Conservation (phyloP, 2,797 vertebrate species). For the Pagetopsis macropterus region DNA sequence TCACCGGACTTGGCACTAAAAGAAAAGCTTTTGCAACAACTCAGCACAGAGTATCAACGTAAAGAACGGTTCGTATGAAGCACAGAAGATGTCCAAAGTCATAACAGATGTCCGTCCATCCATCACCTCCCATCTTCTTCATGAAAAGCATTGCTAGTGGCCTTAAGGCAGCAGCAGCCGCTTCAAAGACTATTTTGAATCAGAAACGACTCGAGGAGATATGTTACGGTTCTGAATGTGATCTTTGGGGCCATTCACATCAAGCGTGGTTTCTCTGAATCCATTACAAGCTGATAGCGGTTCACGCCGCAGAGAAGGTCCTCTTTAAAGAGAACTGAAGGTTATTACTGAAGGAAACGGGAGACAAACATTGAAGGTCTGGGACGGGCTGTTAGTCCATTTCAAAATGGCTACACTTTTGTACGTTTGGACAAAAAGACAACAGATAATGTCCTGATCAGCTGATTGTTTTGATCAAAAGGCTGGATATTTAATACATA, state of each 20-base stretch:
- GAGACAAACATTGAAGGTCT: neutral
- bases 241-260: constrained; percentile 22
- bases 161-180: constrained; percentile 2
- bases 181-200: constrained; percentile 30
- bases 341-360: neutral
- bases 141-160: neutral
- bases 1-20: constrained; percentile 43
- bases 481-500: neutral
- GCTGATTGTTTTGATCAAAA: neutral
- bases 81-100: neutral
- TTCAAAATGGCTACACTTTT: neutral
- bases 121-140: constrained; percentile 14
- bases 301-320: constrained; percentile 8
- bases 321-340: constrained; percentile 18
- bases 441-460: neutral
- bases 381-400: neutral
- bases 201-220: constrained; percentile 19
- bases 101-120: constrained; percentile 15
- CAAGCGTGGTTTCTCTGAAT: constrained; percentile 29
- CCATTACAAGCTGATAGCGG: constrained; percentile 24
- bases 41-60: constrained; percentile 31
- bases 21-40: constrained; percentile 4
- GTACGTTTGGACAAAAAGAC: neutral
- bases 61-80: constrained; percentile 9
- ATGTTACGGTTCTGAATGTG: constrained; percentile 33